These are phyloP conservation scores for Pangasius sanitwongsei DNA, from an alignment of 2,797 vertebrate genomes.

Conservation along the genomic window DNA sequence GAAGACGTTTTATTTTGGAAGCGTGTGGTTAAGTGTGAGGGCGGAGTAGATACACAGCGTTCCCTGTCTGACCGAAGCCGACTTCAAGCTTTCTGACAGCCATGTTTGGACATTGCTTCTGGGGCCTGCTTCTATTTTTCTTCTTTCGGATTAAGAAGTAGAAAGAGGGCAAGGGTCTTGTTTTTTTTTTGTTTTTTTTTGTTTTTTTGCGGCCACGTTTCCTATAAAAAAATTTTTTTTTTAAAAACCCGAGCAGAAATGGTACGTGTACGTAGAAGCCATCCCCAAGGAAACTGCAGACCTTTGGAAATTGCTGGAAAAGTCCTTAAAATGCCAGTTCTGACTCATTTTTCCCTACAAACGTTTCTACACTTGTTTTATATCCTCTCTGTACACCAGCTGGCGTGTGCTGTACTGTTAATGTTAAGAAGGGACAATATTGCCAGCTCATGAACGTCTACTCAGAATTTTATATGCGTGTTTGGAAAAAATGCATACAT, in stretches of 20 bases:
- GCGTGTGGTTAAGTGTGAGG: slow-evolving; percentile 42
- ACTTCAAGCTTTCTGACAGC: slow-evolving; percentile 12
- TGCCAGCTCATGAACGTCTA: not conserved
- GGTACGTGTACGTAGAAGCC: not conserved
- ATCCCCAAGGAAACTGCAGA: slow-evolving; percentile 29
- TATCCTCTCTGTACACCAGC: slow-evolving; percentile 33
- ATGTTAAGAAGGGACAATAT: not conserved
- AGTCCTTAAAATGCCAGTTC: slow-evolving; percentile 45
- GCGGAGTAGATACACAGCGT: slow-evolving; percentile 5
- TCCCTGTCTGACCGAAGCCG: slow-evolving; percentile 29
- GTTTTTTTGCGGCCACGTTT: not conserved
- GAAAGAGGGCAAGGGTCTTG: slow-evolving; percentile 4
- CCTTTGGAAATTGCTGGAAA: slow-evolving; percentile 34
- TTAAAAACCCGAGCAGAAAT: not conserved
- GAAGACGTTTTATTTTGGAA: slow-evolving; percentile 28
- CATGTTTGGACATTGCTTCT: slow-evolving; percentile 37
- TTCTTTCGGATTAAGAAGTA: slow-evolving; percentile 42
- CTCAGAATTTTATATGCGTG: not conserved
- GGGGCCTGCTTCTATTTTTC: slow-evolving; percentile 35
- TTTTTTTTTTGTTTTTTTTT: not conserved
- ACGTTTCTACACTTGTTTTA: slow-evolving; percentile 43
- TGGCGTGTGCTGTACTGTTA: not conserved
- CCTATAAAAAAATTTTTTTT: not conserved
- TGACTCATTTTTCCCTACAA: slow-evolving; percentile 42
- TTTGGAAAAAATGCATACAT: not conserved